Evolutionary conservation across 2,113 vertebrate species (phyloP).

Genomic region (Barbus barbus): DNA sequence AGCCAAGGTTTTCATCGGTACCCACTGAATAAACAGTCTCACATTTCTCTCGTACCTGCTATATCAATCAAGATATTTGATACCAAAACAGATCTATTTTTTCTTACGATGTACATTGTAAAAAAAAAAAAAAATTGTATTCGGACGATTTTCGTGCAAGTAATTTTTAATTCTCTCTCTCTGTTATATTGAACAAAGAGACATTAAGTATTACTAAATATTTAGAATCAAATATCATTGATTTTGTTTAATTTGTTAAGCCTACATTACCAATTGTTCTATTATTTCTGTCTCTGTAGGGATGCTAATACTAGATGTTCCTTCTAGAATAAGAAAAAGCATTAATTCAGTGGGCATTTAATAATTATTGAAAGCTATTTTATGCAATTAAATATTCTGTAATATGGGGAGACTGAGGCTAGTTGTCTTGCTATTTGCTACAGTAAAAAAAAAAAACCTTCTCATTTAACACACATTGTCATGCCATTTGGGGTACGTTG

Average conservation of each 20-base stretch:
- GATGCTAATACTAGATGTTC: background rate
- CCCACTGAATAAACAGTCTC: background rate
- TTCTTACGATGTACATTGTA: background rate
- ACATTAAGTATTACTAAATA: background rate
- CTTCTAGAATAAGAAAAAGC: background rate
- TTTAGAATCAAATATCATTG: background rate
- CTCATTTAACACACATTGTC: background rate
- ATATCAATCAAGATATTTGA: background rate
- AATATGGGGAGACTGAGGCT: background rate
- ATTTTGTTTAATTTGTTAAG: background rate
- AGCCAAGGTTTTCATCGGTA: background rate
- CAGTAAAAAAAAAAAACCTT: background rate
- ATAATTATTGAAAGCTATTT: background rate
- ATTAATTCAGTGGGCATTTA: background rate
- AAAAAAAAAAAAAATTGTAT: too few species aligned
- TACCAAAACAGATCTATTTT: background rate
- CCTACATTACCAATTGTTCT: background rate
- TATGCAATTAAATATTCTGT: background rate
- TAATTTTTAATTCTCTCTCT: background rate
- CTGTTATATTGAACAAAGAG: background rate
- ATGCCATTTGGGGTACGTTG: background rate
- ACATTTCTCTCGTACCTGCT: background rate
- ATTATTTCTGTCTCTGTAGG: background rate
- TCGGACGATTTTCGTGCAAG: too few species aligned
- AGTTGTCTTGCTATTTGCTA: background rate